Conservation (phyloP, 2,113 vertebrate species). For the Coryphaenoides rupestris region DNA sequence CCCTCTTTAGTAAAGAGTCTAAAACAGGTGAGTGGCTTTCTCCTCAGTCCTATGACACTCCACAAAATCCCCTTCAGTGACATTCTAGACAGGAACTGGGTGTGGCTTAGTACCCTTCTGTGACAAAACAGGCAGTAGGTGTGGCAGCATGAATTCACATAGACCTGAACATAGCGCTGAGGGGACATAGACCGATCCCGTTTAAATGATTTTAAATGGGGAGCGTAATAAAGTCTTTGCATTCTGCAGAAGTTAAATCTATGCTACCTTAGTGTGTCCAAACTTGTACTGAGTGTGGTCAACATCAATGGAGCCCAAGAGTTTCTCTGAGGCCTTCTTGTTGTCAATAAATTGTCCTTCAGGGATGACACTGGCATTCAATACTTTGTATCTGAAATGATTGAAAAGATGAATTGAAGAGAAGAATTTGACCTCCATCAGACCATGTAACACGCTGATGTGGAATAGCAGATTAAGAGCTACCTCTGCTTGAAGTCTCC, state of each 20-base stretch:
- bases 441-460: background rate
- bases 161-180: too few relatives aligned
- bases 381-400: slow-evolving; percentile 63
- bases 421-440: background rate
- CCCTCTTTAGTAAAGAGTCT: too few relatives aligned
- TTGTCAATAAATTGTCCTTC: slow-evolving; percentile 86
- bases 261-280: slow-evolving; percentile 83
- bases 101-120: too few relatives aligned
- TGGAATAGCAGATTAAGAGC: background rate
- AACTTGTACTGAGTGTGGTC: slow-evolving; percentile 87
- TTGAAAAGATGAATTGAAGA: background rate
- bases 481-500: slow-evolving; percentile 90
- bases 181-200: too few relatives aligned
- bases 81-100: too few relatives aligned
- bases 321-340: slow-evolving; percentile 86
- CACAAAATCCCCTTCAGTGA: too few relatives aligned
- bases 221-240: background rate
- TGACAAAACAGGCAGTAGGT: too few relatives aligned
- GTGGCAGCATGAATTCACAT: too few relatives aligned
- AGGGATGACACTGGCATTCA: slow-evolving; percentile 82
- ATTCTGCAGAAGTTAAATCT: background rate
- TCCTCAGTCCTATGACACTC: too few relatives aligned
- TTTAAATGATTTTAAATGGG: background rate
- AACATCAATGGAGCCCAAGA: slow-evolving; percentile 81
- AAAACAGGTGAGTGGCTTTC: too few relatives aligned